Evolutionary conservation across 2,797 vertebrate species (phyloP).

Genomic region (Clarias pachynema): DNA sequence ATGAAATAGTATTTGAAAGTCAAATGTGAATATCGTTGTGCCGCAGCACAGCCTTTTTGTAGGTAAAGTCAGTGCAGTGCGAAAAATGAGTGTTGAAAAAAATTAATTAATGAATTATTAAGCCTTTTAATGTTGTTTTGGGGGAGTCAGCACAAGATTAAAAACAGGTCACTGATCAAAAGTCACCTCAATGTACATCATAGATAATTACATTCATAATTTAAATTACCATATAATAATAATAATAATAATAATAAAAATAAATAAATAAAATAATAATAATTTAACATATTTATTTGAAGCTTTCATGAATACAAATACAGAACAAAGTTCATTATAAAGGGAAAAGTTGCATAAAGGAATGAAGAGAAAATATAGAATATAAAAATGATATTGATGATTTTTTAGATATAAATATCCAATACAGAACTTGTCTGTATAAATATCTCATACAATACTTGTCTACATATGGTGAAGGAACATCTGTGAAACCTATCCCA

Average conservation of each 20-base stretch:
- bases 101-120: neutral
- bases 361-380: neutral
- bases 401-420: neutral
- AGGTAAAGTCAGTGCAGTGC: constrained; percentile 28
- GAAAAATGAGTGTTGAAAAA: neutral
- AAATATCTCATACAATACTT: neutral
- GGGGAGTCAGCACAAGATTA: neutral
- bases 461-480: neutral
- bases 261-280: no score
- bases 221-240: neutral
- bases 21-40: constrained; percentile 69
- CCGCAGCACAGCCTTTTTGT: constrained; percentile 59
- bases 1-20: constrained; percentile 68
- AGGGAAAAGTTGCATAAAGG: neutral
- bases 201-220: neutral
- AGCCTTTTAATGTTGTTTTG: constrained; percentile 2
- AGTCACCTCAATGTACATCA: neutral
- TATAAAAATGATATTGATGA: neutral
- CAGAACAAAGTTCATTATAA: neutral
- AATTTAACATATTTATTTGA: neutral
- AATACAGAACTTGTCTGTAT: no score
- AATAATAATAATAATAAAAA: neutral
- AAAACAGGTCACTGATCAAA: neutral
- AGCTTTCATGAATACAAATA: neutral
- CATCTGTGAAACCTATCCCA: neutral